Evolutionary conservation across 1,140 invertebrate species (phyloP).

Genomic region (Trichonephila clavipes): DNA sequence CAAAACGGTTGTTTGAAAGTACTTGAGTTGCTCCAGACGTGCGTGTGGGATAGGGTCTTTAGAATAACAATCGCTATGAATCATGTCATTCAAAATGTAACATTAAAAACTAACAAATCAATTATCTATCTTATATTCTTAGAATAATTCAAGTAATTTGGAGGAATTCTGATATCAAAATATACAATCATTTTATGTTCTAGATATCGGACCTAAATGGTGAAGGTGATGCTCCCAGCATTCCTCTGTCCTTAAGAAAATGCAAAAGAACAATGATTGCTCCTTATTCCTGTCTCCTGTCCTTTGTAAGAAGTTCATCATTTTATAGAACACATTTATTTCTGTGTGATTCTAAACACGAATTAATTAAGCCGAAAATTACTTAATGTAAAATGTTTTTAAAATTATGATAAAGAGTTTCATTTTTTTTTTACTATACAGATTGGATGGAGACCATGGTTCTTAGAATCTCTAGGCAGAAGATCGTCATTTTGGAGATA

Average conservation of each 20-base stretch:
- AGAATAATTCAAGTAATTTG: too few species aligned
- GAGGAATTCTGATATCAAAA: not conserved
- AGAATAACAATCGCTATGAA: too few species aligned
- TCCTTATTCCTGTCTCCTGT: conserved; percentile 66
- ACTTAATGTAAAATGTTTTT: not conserved
- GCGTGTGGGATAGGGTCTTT: too few species aligned
- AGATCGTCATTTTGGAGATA: conserved; percentile 42
- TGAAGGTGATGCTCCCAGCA: conserved; percentile 35
- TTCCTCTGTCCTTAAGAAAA: conserved; percentile 55
- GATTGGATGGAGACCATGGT: conserved; percentile 71
- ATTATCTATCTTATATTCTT: too few species aligned
- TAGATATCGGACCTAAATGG: conserved; percentile 69
- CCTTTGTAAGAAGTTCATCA: conserved; percentile 46
- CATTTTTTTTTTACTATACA: not conserved
- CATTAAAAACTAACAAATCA: too few species aligned
- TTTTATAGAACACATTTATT: not conserved
- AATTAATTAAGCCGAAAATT: too few species aligned
- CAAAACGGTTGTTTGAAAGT: too few species aligned
- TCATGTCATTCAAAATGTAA: too few species aligned
- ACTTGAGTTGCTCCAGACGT: too few species aligned
- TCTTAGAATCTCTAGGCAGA: conserved; percentile 34
- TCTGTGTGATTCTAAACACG: too few species aligned
- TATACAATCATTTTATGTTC: not conserved
- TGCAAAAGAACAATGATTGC: conserved; percentile 59
- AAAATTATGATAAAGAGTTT: not conserved